Evolutionary conservation across 2,113 vertebrate species (phyloP).

Genomic region (Anhinga rufa): DNA sequence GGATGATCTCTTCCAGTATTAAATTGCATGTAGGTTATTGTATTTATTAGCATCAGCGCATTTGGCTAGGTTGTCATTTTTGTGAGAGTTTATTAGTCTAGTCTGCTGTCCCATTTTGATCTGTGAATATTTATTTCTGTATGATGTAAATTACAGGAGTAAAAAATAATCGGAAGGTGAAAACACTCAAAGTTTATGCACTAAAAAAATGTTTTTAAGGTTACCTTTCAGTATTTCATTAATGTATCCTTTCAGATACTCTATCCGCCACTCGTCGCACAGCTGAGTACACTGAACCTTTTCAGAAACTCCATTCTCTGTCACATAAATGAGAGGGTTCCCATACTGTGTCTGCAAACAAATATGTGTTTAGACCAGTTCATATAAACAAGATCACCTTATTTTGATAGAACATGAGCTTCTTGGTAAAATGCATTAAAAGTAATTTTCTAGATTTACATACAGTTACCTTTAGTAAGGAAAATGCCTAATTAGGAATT

Average conservation of each 20-base stretch:
- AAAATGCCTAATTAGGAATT: background rate
- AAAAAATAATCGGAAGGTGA: background rate
- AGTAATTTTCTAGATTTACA: background rate
- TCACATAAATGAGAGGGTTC: slow-evolving; percentile 88
- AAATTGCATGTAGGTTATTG: background rate
- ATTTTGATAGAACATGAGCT: background rate
- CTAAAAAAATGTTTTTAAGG: background rate
- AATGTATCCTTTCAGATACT: slow-evolving; percentile 86
- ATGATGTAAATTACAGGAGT: background rate
- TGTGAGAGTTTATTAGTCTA: background rate
- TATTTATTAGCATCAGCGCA: background rate
- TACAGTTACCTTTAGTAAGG: background rate
- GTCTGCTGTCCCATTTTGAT: background rate
- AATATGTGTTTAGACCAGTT: background rate
- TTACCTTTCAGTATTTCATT: slow-evolving; percentile 96
- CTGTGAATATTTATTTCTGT: background rate
- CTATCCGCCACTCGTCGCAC: slow-evolving; percentile 90
- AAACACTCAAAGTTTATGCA: background rate
- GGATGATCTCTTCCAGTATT: background rate
- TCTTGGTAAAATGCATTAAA: background rate
- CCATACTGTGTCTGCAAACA: slow-evolving; percentile 85
- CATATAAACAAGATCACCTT: background rate
- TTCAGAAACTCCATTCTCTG: slow-evolving; percentile 90
- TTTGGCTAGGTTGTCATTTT: background rate
- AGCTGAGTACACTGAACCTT: slow-evolving; percentile 80